Evolutionary conservation across 2,888 invertebrate species (phyloP), one percentile per base, ranked within the genome.

Genomic region (Apamea crenata): DNA sequence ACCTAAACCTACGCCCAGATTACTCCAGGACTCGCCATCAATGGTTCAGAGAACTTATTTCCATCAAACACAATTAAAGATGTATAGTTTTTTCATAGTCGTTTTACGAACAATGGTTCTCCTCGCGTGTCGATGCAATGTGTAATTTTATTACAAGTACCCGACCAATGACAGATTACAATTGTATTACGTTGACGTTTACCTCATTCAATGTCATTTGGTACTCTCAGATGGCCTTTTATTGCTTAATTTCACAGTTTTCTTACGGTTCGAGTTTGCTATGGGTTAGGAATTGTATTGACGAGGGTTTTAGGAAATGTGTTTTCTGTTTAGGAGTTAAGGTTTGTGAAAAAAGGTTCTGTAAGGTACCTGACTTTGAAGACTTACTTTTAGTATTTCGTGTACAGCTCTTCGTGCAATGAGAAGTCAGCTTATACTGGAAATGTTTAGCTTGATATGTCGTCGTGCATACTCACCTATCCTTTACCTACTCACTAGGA

Each of bases 101-200:
- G 75, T 76, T 77, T 72, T 59, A 74, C 80, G 85, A 88, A 92
- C 92, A 92, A 92, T 92, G 87, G 91, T 65, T 85, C 77, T 81
- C 77, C 74, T 92, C 88, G 92, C 92, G 92, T 92, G 92, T 86
- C 83, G 84, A 75, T 85, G 88, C 87, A 88, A 87, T 90, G 88
- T 90, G 90, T 91, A 91, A 92, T 92, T 92, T 92, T 85, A 87
- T 89, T 84, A 85, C 90, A 89, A 88, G 90, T 89, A 88, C 86
- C 80, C 73, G 70, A 86, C 87, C 85, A 88, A 88, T 90, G 85
- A 85, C 88, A 83, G 85, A 82, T 85, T 84, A 87, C 89, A 89
- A 91, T 92, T 89, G 92, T 89, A 89, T 86, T 77, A 82, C 79
- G 78, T 76, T 84, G 81, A 85, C 81, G 82, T 90, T 88, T 90